A percentile compares a stretch with the other conserved stretches of the same genome.
These are phyloP conservation scores for Sylvia borin DNA, from an alignment of 2,797 vertebrate species.

Conservation along the genomic window DNA sequence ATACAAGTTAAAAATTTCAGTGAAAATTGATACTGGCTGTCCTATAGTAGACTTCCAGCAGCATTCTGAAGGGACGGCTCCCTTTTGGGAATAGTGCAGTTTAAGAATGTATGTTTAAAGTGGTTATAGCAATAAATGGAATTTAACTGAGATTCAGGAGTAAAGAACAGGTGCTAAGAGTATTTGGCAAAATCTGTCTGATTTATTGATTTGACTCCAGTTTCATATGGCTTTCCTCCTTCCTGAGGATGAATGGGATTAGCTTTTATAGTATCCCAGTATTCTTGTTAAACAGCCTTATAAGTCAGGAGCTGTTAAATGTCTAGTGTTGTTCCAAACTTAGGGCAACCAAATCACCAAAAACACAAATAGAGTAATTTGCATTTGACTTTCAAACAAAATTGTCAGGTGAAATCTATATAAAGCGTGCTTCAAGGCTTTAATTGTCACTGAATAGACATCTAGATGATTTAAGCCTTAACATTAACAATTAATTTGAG, in stretches of 20 bases:
- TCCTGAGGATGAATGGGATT: neutral
- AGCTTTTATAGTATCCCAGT: neutral
- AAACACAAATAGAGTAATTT: neutral
- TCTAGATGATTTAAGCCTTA: neutral
- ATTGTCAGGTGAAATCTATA: neutral
- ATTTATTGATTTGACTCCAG: neutral
- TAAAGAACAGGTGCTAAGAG: neutral
- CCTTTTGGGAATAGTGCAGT: neutral
- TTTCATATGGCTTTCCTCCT: neutral
- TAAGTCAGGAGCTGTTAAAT: neutral
- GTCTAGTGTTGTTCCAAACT: neutral
- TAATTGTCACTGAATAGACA: neutral
- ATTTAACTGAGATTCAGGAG: neutral
- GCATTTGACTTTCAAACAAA: constrained; percentile 29
- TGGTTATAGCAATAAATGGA: neutral
- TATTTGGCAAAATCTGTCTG: neutral
- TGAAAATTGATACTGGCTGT: neutral
- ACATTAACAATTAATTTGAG: constrained; percentile 40
- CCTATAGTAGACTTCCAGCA: neutral
- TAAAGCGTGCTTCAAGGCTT: neutral
- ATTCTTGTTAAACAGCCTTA: neutral
- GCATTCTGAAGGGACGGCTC: neutral
- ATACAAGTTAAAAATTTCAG: neutral
- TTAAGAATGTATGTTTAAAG: neutral
- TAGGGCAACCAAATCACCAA: neutral